phyloP scores from a whole-genome alignment of 2,113 vertebrate genomes.

The mouse (Mus musculus) region GRCm39 chr16:46976501-46977000 shows the following conservation, averaged over 20 bases:
- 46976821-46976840: background rate
- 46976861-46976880: background rate
- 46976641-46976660: constrained; percentile 10
- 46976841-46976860: background rate
- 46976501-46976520: constrained; percentile 16
- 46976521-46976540: constrained; percentile 53
- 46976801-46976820: background rate
- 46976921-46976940: background rate
- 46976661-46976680: background rate
- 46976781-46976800: background rate
- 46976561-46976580: constrained; percentile 47
- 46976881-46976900: background rate
- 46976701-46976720: background rate
- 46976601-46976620: constrained; percentile 37
- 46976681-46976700: background rate
- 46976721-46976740: background rate
- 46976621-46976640: constrained; percentile 1
- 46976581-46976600: constrained; percentile 52
- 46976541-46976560: constrained; percentile 57
- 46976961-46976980: background rate
- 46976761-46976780: background rate
- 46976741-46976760: background rate
- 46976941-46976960: background rate
- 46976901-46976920: background rate
- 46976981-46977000: background rate